A percentile compares a stretch with the other conserved stretches of the same genome.
Evolutionary conservation across 30 jellyfish, hydroid and myxozoan species (phyloP).

Genomic region (Pelagia noctiluca): DNA sequence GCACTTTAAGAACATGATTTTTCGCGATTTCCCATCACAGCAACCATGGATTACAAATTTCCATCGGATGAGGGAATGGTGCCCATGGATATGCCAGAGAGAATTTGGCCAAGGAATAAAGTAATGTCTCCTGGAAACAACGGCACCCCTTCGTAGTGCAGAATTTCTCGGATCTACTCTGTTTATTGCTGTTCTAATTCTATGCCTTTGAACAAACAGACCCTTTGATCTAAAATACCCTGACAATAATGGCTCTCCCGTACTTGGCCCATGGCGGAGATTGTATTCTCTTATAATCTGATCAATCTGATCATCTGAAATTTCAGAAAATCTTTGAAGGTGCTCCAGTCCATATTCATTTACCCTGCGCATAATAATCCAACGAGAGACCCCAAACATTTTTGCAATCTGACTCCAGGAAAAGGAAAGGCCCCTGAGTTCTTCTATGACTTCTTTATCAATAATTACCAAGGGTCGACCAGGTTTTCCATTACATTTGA

Average conservation of each 20-base stretch:
- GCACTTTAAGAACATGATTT: constrained; percentile 29
- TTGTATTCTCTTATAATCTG: constrained; percentile 19
- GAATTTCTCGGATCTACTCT: constrained; percentile 39
- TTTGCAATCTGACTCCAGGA: constrained; percentile 27
- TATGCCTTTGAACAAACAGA: constrained; percentile 17
- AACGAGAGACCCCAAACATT: constrained; percentile 31
- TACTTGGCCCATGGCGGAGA: constrained; percentile 30
- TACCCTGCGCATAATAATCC: constrained; percentile 53
- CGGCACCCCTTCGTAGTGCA: constrained; percentile 52
- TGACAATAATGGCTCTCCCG: constrained; percentile 17
- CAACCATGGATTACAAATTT: constrained; percentile 53
- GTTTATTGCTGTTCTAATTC: constrained; percentile 24
- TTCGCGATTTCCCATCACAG: constrained; percentile 40
- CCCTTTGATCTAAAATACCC: constrained; percentile 43
- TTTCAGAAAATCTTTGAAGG: background rate
- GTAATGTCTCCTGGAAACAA: constrained; percentile 25
- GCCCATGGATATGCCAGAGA: constrained; percentile 66
- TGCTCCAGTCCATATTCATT: constrained; percentile 23
- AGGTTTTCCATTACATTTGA: too few relatives aligned
- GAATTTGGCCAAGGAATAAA: constrained; percentile 66
- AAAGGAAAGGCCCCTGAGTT: constrained; percentile 42
- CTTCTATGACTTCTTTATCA: constrained; percentile 19
- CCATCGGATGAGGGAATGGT: constrained; percentile 55
- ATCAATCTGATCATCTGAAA: constrained; percentile 52
- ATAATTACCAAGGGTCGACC: too few relatives aligned